Evolutionary conservation across 2,113 vertebrate genomes (phyloP), one percentile per base, ranked within the genome.

Genomic region (Silurus meridionalis): DNA sequence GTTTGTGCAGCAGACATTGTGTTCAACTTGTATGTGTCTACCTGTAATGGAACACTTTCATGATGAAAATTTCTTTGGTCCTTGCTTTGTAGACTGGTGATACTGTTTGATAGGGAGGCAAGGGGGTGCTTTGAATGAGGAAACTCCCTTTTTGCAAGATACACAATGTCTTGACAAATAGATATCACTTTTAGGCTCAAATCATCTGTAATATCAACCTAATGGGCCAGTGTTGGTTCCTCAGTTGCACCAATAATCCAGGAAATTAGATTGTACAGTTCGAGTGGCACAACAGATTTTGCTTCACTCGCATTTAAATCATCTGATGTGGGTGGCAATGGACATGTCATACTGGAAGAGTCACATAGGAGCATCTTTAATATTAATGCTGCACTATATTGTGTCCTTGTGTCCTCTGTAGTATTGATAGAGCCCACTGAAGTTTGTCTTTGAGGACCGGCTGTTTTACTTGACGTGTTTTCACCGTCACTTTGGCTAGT

Each of bases 321-420:
- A 2, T 37, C 37, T 37, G 37, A 37, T 37, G 37, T 37, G 37
- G 37, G 37, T 37, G 37, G 37, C 37, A 1, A 37, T 37, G 2
- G 37, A 37, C 2, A 37, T 37, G 37, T 37, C 37, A 37, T 37
- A 37, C 2, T 37, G 37, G 37, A 2, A 37, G 37, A 37, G 37
- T 37, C 37, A 37, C 37, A 37, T 37, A 37, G 37, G 37, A 37
- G 37, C 37, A 37, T 37, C 60, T 61, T 61, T 19, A 15, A 61
- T 74, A 85, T 81, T n/a, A 88, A 85, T 81, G 83, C 87, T 7
- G 71, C 86, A 83, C 80, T 83, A 64, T 78, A 87, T 77, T 83
- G 80, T 87, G 80, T 87, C 69, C 17, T 88, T 85, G 83, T 71
- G 64, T 81, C 28, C 64, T 86, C 64, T 81, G 78, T 50, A 63